Conservation (phyloP, 2,797 vertebrate species). For the Acanthopagrus latus region DNA sequence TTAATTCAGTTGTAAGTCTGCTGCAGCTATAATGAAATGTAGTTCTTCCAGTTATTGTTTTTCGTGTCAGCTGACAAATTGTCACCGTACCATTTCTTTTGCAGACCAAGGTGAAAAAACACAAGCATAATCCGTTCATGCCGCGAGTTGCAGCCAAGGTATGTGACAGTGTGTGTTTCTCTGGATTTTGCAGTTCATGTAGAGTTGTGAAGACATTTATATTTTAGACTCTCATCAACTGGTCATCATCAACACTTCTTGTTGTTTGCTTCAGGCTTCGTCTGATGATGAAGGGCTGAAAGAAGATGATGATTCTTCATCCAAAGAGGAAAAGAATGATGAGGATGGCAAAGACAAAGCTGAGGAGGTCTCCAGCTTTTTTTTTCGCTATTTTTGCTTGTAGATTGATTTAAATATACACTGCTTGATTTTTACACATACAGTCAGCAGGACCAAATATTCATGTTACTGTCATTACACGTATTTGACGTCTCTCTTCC, state of each 20-base stretch:
- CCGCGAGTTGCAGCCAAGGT: slow-evolving; percentile 64
- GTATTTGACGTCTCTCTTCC: neutral
- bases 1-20: neutral
- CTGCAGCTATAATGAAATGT: slow-evolving; percentile 16
- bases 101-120: slow-evolving; percentile 71
- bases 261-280: slow-evolving; percentile 43
- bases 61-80: neutral
- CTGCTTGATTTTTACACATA: neutral
- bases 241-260: neutral
- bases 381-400: neutral
- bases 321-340: slow-evolving; percentile 48
- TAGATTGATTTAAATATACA: neutral
- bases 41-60: slow-evolving; percentile 25
- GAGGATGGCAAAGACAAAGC: slow-evolving; percentile 50
- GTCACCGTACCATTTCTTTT: slow-evolving; percentile 4
- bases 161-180: neutral
- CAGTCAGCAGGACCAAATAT: neutral
- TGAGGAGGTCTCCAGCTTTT: slow-evolving; percentile 36
- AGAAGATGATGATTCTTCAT: slow-evolving; percentile 41
- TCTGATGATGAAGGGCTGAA: slow-evolving; percentile 67
- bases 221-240: neutral
- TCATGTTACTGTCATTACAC: neutral
- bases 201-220: neutral
- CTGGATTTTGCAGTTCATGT: neutral
- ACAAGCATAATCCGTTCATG: slow-evolving; percentile 75